Base-by-base conservation (phyloP, 2,113 vertebrate genomes). In the Anser cygnoides region DNA sequence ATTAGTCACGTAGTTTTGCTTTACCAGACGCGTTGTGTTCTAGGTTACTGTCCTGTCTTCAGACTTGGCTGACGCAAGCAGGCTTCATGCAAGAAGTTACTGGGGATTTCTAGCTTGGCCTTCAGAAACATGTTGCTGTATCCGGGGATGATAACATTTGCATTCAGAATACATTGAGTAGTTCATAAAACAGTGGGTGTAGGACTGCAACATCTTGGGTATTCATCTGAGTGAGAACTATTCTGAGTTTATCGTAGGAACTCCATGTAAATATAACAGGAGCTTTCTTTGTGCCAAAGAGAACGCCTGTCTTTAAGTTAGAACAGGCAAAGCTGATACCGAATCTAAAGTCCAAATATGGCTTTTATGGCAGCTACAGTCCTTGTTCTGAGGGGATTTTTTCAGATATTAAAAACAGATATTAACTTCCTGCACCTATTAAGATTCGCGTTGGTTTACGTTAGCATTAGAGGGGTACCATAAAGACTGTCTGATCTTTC, bases 401-500 rank as follows among this genome's bases (percentile, higher is more conserved):
- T 49, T 94, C 95, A 96, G 80, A 73, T 44, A 7, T 67, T 82
- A 22, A 21, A 49, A 49, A 15, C 74, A 96, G 44, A 3, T 55
- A 88, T 96, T 94, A 52, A 14, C 15, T 95, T 97, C 84, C 55
- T 41, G 33, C 68, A 62, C 14, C 20, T 88, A 76, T 93, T 93
- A 92, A 94, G 70, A 66, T 94, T 84, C 21, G 0, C 39, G 54
- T 94, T n/a, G 28, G 77, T 93, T 95, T 95, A 61, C 89, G 83
- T 93, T 70, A 75, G 15, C 62, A 10, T 61, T 93, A 78, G 67
- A 89, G 90, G 72, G 74, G 31, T 89, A 83, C 79, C 37, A 33
- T 92, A 82, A 80, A 94, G 89, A 93, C 82, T 84, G 54, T 93
- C 67, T 94, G 54, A 79, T 61, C 89, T 96, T 85, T 76, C 91